Base-by-base conservation (phyloP, 2,113 vertebrate genomes). In the Zosterops pallidus region DNA sequence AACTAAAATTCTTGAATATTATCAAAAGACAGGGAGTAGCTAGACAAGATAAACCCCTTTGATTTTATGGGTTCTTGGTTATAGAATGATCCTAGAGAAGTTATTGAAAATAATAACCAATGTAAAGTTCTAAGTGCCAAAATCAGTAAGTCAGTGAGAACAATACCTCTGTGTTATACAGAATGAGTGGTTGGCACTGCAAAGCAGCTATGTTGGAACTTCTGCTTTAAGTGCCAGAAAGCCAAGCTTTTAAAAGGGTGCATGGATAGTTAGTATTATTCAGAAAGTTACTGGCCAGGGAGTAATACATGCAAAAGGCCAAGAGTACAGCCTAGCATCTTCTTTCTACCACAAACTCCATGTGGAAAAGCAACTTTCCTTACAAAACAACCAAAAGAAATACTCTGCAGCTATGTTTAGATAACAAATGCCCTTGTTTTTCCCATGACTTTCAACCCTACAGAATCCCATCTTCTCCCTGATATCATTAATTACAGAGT, bases 401-500 rank as follows among this genome's bases (percentile, higher is more conserved):
- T 72, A 5, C 7, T 87, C 55, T 69, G 35, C 41, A 69, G n/a
- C 26, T 91, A 72, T 76, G 74, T 87, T 86, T 91, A 53, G 37
- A 72, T 84, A 82, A 87, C 35, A 89, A 74, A 87, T 83, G 78
- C 31, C 35, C 87, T 72, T 87, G 33, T 76, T 91, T 94, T 95
- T 92, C 86, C 89, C 81, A 91, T 90, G 93, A 92, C 74, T 95
- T 82, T 82, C n/a, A 91, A 91, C 75, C 63, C 93, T 94, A 76
- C 63, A 69, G 19, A 79, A 46, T 87, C 63, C 62, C 74, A 72
- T 92, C 78, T 92, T 67, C 63, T 91, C 75, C 77, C 37, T 90
- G 70, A 76, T 94, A 92, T 55, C 89, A 89, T 84, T 85, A 95
- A 87, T 85, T 69, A 55, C 59, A n/a, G n/a, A n/a, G 89, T 95